Percentiles rank a stretch among this genome's conserved stretches.
phyloP scores from a whole-genome alignment of 2,888 invertebrate genomes.

The Diarsia rubi region DNA sequence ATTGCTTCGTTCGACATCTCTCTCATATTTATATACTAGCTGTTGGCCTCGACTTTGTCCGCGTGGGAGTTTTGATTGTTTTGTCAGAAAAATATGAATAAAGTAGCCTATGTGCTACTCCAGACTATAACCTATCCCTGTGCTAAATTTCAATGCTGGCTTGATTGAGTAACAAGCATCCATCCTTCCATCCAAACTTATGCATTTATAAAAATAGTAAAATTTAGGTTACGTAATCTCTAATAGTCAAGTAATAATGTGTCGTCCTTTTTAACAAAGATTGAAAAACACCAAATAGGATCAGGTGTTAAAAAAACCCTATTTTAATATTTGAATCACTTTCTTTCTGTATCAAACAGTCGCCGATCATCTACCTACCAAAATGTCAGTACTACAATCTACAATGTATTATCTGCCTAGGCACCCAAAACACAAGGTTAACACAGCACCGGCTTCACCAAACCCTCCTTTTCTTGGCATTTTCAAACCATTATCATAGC shows the following conservation, averaged over 20 bases:
- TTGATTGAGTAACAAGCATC: too few species aligned
- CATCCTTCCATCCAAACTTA: too few species aligned
- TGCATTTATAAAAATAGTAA: too few species aligned
- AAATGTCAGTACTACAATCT: neutral
- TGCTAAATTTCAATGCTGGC: too few species aligned
- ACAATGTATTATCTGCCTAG: neutral
- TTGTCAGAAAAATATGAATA: too few species aligned
- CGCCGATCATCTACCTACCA: neutral
- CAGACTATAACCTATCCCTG: too few species aligned
- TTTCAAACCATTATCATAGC: slow-evolving; percentile 48
- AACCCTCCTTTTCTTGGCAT: slow-evolving; percentile 21
- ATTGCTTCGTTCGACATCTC: neutral
- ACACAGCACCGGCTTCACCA: slow-evolving; percentile 14
- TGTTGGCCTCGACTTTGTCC: too few species aligned
- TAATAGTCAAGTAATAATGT: neutral
- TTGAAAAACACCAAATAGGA: neutral
- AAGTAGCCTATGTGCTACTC: too few species aligned
- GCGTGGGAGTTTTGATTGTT: too few species aligned
- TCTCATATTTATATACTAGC: neutral
- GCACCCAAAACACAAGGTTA: slow-evolving; percentile 15
- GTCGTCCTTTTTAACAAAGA: neutral
- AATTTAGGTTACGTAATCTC: neutral
- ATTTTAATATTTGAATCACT: neutral
- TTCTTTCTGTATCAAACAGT: neutral
- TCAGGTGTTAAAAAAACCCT: neutral